Conservation (phyloP, 2,888 invertebrate species). For the Drosophila ustulata region DNA sequence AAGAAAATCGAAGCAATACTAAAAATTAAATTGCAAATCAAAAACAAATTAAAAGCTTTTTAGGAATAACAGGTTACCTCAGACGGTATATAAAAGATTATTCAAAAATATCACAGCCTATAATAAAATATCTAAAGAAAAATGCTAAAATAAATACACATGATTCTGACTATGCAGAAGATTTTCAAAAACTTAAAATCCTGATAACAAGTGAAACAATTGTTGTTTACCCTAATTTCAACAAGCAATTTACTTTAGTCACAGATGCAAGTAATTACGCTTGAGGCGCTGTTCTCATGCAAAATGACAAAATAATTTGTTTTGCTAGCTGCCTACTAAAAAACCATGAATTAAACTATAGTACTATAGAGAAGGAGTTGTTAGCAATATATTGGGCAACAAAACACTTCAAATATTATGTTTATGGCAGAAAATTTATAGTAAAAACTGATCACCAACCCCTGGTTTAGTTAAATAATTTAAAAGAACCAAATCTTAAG, state of each 20-base stretch:
- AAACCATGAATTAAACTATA: background rate
- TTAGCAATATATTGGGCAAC: background rate
- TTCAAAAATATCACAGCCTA: background rate
- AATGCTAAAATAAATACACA: background rate
- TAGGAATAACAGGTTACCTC: background rate
- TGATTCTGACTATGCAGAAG: background rate
- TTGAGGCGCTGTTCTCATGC: background rate
- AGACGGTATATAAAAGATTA: background rate
- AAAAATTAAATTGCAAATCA: background rate
- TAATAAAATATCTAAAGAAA: background rate
- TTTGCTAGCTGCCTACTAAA: too few relatives aligned
- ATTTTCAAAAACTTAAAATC: background rate
- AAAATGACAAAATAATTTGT: background rate
- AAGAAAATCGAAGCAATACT: background rate
- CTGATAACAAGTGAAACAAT: background rate
- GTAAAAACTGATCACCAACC: background rate
- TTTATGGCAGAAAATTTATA: background rate
- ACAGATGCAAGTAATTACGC: background rate
- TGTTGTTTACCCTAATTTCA: background rate
- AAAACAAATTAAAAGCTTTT: background rate
- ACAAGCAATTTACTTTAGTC: background rate
- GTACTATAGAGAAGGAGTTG: background rate
- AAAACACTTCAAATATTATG: background rate
- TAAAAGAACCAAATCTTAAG: background rate
- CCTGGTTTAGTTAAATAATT: background rate